These are phyloP conservation scores for Chaenodraco wilsoni DNA, from an alignment of 2,797 vertebrate genomes.

Conservation along the genomic window DNA sequence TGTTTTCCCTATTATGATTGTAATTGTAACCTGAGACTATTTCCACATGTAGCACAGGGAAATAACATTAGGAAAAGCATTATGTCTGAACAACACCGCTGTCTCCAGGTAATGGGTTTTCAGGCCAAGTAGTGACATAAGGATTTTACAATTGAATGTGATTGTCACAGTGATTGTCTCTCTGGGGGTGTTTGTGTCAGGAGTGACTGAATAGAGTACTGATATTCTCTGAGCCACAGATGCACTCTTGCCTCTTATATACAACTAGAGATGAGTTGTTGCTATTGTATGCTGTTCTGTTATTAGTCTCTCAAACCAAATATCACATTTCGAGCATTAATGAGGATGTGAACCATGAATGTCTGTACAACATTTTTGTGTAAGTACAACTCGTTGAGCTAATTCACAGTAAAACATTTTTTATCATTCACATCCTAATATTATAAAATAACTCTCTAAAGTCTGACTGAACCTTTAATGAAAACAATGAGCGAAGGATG, in stretches of 20 bases:
- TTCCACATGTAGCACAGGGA: constrained; percentile 32
- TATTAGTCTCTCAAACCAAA: no score
- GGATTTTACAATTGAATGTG: constrained; percentile 48
- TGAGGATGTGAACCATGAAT: background rate
- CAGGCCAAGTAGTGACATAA: constrained; percentile 55
- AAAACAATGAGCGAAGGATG: background rate
- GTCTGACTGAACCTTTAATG: background rate
- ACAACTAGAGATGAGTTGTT: constrained; percentile 26
- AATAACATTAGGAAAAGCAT: constrained; percentile 43
- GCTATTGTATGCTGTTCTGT: background rate
- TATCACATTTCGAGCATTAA: background rate
- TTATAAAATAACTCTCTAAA: background rate
- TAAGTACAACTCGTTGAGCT: background rate
- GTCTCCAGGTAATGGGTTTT: constrained; percentile 60
- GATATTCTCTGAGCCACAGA: constrained; percentile 36
- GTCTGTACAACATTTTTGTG: no score
- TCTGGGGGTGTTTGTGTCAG: constrained; percentile 35
- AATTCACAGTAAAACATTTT: background rate
- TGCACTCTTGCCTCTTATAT: constrained; percentile 24
- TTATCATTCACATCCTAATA: no score
- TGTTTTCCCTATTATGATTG: constrained; percentile 35
- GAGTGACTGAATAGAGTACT: constrained; percentile 37
- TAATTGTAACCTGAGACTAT: constrained; percentile 43
- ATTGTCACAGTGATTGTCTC: constrained; percentile 29
- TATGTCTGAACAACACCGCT: constrained; percentile 29